phyloP scores from a whole-genome alignment of 1,140 invertebrate species.

The Drosophila micromelanica region DNA sequence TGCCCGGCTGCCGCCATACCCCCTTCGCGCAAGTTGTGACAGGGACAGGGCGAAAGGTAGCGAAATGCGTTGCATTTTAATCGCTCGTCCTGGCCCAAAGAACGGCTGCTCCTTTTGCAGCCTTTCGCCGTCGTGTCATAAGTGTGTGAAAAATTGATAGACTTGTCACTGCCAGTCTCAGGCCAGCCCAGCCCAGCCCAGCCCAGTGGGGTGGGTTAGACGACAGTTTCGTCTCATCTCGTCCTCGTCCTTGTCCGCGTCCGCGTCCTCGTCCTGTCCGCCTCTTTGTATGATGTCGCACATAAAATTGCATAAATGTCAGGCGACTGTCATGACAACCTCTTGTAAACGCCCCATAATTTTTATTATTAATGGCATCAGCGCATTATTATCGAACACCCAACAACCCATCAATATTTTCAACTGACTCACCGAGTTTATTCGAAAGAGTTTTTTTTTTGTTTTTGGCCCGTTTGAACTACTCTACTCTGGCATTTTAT shows the following conservation, averaged over 20 bases:
- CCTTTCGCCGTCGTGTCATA: conserved; percentile 61
- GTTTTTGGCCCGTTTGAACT: not conserved
- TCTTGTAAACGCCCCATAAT: conserved; percentile 83
- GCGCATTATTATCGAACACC: conserved; percentile 58
- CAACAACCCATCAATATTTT: conserved; percentile 16
- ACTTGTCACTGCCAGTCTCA: conserved; percentile 62
- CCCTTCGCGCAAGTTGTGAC: conserved; percentile 49
- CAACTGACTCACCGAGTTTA: not conserved
- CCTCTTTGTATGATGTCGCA: conserved; percentile 23
- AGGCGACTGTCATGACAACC: conserved; percentile 80
- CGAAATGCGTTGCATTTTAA: conserved; percentile 43
- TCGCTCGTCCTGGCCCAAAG: conserved; percentile 40
- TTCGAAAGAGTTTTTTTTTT: not conserved
- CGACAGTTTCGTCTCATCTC: conserved; percentile 15
- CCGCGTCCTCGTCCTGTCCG: conserved; percentile 26
- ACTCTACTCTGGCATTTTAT: not conserved
- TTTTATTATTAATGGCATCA: conserved; percentile 75
- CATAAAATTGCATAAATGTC: conserved; percentile 83
- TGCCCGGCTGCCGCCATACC: not conserved
- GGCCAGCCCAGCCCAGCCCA: not conserved
- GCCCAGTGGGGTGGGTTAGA: conserved; percentile 58
- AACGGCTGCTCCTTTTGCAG: conserved; percentile 48
- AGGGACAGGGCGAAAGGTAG: conserved; percentile 33
- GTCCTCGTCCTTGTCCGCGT: conserved; percentile 7
- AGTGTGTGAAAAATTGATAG: conserved; percentile 83